Evolutionary conservation across 2,888 invertebrate genomes (phyloP), one percentile per base, ranked within the genome.

Genomic region (Penaeus monodon): DNA sequence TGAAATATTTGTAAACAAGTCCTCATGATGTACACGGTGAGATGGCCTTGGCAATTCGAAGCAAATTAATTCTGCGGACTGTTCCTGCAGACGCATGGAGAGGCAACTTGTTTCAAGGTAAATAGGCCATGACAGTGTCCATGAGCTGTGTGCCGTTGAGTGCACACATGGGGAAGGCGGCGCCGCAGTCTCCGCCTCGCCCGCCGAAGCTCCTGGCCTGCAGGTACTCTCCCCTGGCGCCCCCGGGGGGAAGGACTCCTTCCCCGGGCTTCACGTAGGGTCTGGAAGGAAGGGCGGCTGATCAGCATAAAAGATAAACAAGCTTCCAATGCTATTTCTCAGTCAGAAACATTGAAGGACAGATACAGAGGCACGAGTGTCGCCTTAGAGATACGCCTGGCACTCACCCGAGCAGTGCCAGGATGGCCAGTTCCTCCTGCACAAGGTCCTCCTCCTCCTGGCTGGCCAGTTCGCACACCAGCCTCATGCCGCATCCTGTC

Each of bases 391-490:
- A 14, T 14, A 57, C 57, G 57, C 57, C 24, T 14, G 65, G 29
- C 2, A 86, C 88, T 88, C 49, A 88, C 88, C 85, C 77, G 0
- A 88, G 79, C 29, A 88, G 78, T 22, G 80, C 64, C 44, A 88
- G 66, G 14, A 88, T 83, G 27, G 74, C 66, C 2, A 84, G 74
- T n/a, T 88, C 88, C 66, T 88, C 80, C 22, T 66, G 68, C 1
- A 73, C 83, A 7, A 88, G 84, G 2, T 24, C 49, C 24, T 68
- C 78, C n/a, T 64, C 66, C 24, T 83, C 68, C 22, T n/a, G 64
- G n/a, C 78, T 38, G 22, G 83, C 88, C 64, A 88, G 70, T 64
- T 88, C 85, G 63, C 88, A 88, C 66, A 86, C 85, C 76, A 88
- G 29, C n/a, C 83, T 49, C 64, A 77, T 79, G 20, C 84, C 88